Conservation (phyloP, 2,888 invertebrate genomes). For the Pycnomerus fuliginosus region DNA sequence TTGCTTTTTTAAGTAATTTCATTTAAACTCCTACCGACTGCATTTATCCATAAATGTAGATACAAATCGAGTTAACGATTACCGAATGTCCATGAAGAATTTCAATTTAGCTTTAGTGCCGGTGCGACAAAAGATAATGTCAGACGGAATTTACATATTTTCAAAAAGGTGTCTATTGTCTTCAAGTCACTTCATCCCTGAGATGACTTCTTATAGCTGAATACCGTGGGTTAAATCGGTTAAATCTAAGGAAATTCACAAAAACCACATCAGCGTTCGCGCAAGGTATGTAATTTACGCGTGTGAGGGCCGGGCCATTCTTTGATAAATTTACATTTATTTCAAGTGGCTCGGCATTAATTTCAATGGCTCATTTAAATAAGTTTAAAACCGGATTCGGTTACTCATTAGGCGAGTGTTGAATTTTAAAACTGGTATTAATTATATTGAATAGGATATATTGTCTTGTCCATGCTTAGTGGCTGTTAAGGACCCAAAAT, state of each 20-base stretch:
- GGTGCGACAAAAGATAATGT: conserved; percentile 7
- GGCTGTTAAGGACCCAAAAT: conserved; percentile 20
- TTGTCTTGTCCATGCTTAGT: conserved; percentile 17
- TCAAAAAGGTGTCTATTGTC: conserved; percentile 11
- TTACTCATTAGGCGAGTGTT: conserved; percentile 39
- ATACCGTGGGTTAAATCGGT: too few species aligned
- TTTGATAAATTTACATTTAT: conserved; percentile 37
- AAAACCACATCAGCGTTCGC: too few species aligned
- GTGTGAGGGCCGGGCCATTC: conserved; percentile 26
- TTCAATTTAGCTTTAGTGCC: conserved; percentile 24
- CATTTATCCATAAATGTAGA: conserved; percentile 35
- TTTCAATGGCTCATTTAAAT: conserved; percentile 40
- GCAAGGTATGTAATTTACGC: too few species aligned
- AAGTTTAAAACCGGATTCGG: conserved; percentile 40
- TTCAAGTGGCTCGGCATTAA: conserved; percentile 36
- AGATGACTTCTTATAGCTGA: too few species aligned
- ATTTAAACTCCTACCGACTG: conserved; percentile 30
- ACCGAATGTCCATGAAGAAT: conserved; percentile 28
- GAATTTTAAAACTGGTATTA: conserved; percentile 37
- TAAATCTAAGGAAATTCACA: too few species aligned
- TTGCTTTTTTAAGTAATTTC: conserved; percentile 33
- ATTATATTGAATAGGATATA: conserved; percentile 35
- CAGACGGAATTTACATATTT: conserved; percentile 15
- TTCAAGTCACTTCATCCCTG: conserved; percentile 9
- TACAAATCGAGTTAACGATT: conserved; percentile 33